phyloP scores from a whole-genome alignment of 2,888 invertebrate species.

The Bibio marci region DNA sequence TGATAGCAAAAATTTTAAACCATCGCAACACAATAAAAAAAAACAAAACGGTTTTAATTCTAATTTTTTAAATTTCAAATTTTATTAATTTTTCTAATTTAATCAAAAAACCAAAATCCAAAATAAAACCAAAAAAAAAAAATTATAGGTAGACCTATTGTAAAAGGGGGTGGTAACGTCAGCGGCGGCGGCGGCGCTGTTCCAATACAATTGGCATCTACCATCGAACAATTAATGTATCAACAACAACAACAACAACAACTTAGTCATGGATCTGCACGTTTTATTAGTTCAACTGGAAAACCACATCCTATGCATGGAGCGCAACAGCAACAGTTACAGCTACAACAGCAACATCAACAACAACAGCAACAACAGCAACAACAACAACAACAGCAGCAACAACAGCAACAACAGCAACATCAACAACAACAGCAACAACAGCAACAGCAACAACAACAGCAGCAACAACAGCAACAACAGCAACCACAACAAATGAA shows the following conservation, averaged over 20 bases:
- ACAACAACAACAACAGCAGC: slow-evolving; percentile 6
- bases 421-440: slow-evolving; percentile 10
- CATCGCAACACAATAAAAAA: not conserved
- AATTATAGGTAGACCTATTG: slow-evolving; percentile 35
- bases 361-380: slow-evolving; percentile 7
- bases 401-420: slow-evolving; percentile 9
- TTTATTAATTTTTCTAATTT: not conserved
- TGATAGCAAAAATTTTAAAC: no score
- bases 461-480: slow-evolving; percentile 10
- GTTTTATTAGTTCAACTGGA: no score
- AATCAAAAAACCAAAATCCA: not conserved
- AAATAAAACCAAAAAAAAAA: not conserved
- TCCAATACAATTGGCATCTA: slow-evolving; percentile 15
- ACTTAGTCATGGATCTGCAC: slow-evolving; percentile 6
- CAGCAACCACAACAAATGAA: no score
- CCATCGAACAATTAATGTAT: slow-evolving; percentile 19
- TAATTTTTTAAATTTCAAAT: no score
- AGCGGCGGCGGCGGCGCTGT: no score
- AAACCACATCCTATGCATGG: not conserved
- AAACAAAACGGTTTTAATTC: no score
- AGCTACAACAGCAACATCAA: slow-evolving; percentile 6
- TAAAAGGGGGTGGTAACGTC: slow-evolving; percentile 35
- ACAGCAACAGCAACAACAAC: slow-evolving; percentile 17
- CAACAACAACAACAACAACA: slow-evolving; percentile 20
- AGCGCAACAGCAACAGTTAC: not conserved